Percentiles rank a stretch among this genome's conserved stretches.
phyloP scores from a whole-genome alignment of 1,140 invertebrate species.

The Drosophila tani region DNA sequence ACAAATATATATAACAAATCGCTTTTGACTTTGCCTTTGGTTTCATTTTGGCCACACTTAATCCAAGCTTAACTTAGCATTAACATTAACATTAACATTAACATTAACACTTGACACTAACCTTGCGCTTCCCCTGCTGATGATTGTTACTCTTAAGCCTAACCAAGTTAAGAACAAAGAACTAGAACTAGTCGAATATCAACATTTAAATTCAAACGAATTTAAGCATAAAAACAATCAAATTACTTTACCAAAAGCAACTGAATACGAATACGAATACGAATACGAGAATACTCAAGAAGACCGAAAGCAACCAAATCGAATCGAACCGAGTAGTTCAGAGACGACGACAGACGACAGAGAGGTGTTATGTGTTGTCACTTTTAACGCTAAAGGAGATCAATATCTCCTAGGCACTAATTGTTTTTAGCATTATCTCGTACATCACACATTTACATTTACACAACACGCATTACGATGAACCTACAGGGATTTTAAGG shows the following conservation, averaged over 20 bases:
- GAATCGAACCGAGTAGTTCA: conserved; percentile 30
- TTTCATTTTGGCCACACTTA: conserved; percentile 38
- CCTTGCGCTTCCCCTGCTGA: conserved; percentile 61
- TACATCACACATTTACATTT: conserved; percentile 41
- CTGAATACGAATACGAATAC: conserved; percentile 43
- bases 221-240: conserved; percentile 83
- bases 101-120: conserved; percentile 22
- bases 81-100: background rate
- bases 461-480: conserved; percentile 62
- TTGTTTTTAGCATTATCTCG: conserved; percentile 52
- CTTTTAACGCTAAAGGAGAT: conserved; percentile 55
- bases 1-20: conserved; percentile 60
- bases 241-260: conserved; percentile 73
- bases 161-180: conserved; percentile 32
- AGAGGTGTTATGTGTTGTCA: conserved; percentile 49
- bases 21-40: conserved; percentile 37
- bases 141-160: conserved; percentile 42
- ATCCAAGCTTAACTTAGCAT: conserved; percentile 26
- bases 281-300: conserved; percentile 59
- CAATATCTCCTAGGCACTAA: conserved; percentile 37
- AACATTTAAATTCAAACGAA: conserved; percentile 80
- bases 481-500: conserved; percentile 85
- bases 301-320: conserved; percentile 43
- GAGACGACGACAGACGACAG: too few species aligned
- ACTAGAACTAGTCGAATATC: conserved; percentile 67